Conservation (phyloP, 2,797 vertebrate genomes). For the Hoplostethus atlanticus region DNA sequence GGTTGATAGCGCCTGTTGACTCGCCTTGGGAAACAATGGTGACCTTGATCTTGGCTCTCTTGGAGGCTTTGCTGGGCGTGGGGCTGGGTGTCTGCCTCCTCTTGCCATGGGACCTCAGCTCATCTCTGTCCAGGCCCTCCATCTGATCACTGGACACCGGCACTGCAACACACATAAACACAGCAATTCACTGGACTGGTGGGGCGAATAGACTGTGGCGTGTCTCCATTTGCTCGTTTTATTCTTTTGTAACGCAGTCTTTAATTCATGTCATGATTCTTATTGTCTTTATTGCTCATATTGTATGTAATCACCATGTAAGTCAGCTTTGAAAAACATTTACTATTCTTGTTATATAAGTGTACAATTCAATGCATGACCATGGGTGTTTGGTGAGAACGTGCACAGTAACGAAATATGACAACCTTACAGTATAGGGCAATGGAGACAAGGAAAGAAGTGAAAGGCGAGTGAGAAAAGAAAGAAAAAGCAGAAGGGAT, state of each 20-base stretch:
- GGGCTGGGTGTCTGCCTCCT: conserved; percentile 91
- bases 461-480: conserved; percentile 54
- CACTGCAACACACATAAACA: conserved; percentile 78
- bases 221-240: not conserved
- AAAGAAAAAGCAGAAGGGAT: conserved; percentile 66
- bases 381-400: not conserved
- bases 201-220: not conserved
- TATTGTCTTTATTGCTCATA: not conserved
- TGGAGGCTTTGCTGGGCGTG: conserved; percentile 88
- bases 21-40: conserved; percentile 95
- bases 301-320: not conserved
- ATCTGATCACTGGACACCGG: conserved; percentile 91
- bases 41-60: conserved; percentile 98
- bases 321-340: not conserved
- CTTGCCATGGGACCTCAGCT: conserved; percentile 89
- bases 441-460: conserved; percentile 49
- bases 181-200: not conserved
- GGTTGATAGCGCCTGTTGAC: conserved; percentile 76
- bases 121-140: conserved; percentile 90
- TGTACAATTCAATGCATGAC: conserved; percentile 6
- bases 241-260: not conserved
- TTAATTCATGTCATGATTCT: not conserved
- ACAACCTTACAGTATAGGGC: conserved; percentile 25
- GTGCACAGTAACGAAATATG: conserved; percentile 12
- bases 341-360: not conserved